Percentiles rank a stretch among this genome's conserved stretches.
Evolutionary conservation across 2,113 vertebrate species (phyloP).

Genomic region (Centropus bengalensis): DNA sequence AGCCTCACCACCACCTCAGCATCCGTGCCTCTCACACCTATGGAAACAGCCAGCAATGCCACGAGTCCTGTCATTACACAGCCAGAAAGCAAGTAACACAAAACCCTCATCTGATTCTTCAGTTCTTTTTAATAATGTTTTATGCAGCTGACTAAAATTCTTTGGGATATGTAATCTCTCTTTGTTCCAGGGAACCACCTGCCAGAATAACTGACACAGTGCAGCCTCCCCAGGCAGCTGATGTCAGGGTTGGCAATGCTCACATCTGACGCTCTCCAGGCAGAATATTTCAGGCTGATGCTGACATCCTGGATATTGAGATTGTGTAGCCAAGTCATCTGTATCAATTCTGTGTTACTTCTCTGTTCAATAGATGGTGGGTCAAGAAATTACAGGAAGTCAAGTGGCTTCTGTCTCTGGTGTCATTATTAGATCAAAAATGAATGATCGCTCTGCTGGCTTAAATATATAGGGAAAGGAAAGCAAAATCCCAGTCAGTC

Average conservation of each 20-base stretch:
- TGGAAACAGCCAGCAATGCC: background rate
- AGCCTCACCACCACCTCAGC: accelerated
- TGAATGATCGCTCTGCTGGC: background rate
- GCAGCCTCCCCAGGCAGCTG: background rate
- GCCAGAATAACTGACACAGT: background rate
- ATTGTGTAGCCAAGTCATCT: background rate
- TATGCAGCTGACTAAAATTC: background rate
- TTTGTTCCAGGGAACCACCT: background rate
- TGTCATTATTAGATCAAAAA: background rate
- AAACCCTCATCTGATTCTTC: background rate
- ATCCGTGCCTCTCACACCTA: background rate
- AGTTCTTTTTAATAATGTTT: background rate
- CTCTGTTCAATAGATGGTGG: background rate
- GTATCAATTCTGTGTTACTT: background rate
- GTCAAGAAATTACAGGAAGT: slow-evolving; percentile 35
- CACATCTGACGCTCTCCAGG: background rate
- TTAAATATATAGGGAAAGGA: background rate
- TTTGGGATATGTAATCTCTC: background rate
- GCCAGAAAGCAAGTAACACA: background rate
- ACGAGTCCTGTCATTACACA: background rate
- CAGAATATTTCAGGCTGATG: slow-evolving; percentile 12
- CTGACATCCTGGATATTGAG: slow-evolving; percentile 1
- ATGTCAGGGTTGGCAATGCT: slow-evolving; percentile 47
- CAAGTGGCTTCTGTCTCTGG: background rate
- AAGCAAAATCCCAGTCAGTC: background rate